Evolutionary conservation across 2,113 vertebrate species (phyloP).

Genomic region (Leiothrix lutea): DNA sequence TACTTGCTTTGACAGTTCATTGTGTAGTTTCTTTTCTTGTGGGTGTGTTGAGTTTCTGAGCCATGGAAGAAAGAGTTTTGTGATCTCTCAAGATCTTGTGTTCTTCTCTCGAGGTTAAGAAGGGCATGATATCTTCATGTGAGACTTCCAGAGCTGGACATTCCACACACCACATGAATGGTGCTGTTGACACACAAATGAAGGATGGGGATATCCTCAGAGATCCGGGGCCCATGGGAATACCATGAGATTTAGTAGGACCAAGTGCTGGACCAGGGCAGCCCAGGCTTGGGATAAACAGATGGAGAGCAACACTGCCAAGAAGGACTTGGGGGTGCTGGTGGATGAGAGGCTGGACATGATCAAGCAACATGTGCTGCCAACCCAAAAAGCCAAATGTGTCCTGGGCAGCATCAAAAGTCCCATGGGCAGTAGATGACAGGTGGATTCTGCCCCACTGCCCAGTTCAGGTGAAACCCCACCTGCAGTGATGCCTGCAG

Average conservation of each 20-base stretch:
- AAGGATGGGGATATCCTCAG: background rate
- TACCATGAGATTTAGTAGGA: background rate
- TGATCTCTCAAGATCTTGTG: background rate
- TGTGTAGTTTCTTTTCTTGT: background rate
- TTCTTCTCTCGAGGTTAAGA: background rate
- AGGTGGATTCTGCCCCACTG: background rate
- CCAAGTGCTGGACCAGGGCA: background rate
- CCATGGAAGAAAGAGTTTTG: background rate
- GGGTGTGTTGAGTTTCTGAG: background rate
- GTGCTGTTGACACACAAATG: background rate
- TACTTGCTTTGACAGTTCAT: background rate
- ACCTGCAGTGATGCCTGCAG: background rate
- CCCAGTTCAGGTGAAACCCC: background rate
- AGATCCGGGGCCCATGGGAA: no score
- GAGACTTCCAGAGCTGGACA: background rate
- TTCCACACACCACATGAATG: background rate
- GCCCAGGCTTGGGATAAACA: background rate
- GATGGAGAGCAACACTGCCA: background rate
- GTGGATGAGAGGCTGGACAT: background rate
- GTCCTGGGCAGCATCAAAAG: background rate
- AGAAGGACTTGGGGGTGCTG: background rate
- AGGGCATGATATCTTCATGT: background rate
- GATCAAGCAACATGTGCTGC: background rate
- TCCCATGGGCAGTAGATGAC: rapidly evolving
- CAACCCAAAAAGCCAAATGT: background rate